Base-by-base conservation (phyloP, 2,797 vertebrate species). In the Catostomus latipinnis region DNA sequence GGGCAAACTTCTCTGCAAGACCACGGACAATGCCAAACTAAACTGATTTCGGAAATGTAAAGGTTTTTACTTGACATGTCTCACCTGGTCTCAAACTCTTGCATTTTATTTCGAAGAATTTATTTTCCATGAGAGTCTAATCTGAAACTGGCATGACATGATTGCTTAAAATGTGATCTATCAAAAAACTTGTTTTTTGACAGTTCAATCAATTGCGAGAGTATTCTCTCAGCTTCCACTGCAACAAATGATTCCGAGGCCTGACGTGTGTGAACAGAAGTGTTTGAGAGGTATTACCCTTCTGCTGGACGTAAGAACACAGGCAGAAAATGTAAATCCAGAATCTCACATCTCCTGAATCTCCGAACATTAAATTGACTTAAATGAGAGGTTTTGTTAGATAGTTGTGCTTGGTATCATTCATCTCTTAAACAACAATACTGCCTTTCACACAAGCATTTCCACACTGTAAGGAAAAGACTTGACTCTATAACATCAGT, bases 141-240 rank as follows among this genome's bases (percentile, higher is more conserved):
- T 86, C 85, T 85, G 68, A 48, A 69, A 81, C 72, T 86, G 45
- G 71, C 80, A 82, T 87, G 89, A 89, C 89, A 90, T 84, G 87
- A 91, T 90, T 89, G 89, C 92, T 90, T 88, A 86, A 91, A 86
- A 90, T 88, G 89, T 88, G 89, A 91, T 93, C 92, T 90, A 90
- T 93, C 90, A 91, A 82, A 67, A 80, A 52, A 76, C 78, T 77
- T 83, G 82, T 73, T 83, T 72, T 84, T 83, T 91, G 92, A 91
- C 90, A 89, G 84, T 92, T 92, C 89, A 92, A 93, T 93, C 92
- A 91, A 90, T 90, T 81, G 66, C 63, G 78, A 85, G 85, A 74
- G 69, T 84, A 83, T 86, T 89, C 78, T n/a, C 56, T 34, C 34
- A 1, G 34, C 53, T 54, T 54, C 12, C 13, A 10, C 53, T 54